phyloP scores from a whole-genome alignment of 2,888 invertebrate species.

The Lepidochrysops patricia region DNA sequence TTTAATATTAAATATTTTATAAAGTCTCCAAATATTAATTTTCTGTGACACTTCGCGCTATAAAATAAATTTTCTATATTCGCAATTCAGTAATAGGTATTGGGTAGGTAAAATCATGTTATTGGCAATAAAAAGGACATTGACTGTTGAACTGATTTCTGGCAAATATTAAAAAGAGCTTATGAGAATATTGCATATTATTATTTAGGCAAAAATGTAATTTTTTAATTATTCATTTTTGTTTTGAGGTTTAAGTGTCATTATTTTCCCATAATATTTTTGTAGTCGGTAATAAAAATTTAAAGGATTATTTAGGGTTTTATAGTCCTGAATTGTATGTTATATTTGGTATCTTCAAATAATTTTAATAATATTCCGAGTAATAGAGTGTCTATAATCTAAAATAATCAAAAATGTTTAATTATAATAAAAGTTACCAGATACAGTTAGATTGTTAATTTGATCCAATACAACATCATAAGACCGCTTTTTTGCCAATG shows the following conservation, averaged over 20 bases:
- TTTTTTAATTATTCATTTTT: neutral
- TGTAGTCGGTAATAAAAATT: neutral
- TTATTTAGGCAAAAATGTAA: neutral
- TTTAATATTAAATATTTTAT: too few relatives aligned
- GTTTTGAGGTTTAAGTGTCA: neutral
- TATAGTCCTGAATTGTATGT: neutral
- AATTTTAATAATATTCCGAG: too few relatives aligned
- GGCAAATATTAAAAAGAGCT: neutral
- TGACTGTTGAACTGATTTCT: neutral
- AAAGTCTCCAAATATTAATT: too few relatives aligned
- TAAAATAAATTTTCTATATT: neutral
- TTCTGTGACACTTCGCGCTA: neutral
- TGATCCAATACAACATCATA: too few relatives aligned
- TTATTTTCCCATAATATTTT: neutral
- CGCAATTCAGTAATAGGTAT: neutral
- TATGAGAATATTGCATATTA: neutral
- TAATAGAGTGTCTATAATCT: neutral
- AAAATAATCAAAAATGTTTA: neutral
- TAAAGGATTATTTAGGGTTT: neutral
- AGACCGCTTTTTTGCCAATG: too few relatives aligned
- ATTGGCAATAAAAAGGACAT: slow-evolving; percentile 5
- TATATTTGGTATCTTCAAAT: too few relatives aligned
- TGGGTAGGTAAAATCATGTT: neutral
- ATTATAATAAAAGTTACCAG: neutral
- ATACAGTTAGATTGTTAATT: neutral